These are phyloP conservation scores for Cyclophora punctaria DNA, from an alignment of 2,888 invertebrate species.

Conservation along the genomic window DNA sequence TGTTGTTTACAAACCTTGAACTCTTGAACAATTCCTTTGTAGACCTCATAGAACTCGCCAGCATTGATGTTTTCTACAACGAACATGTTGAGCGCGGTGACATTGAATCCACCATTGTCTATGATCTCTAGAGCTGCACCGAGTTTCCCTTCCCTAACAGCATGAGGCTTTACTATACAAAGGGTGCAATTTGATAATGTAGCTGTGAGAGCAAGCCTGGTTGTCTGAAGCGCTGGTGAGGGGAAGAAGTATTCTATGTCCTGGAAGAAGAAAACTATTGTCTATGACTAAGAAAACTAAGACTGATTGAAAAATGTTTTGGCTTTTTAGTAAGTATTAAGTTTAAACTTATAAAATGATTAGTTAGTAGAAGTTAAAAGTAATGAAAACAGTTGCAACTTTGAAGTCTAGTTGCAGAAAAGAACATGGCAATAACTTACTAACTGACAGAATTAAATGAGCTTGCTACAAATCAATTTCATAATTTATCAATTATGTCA, in stretches of 20 bases:
- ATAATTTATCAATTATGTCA: too few species aligned
- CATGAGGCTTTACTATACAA: slow-evolving; percentile 93
- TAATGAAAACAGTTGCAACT: too few species aligned
- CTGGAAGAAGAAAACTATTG: slow-evolving; percentile 37
- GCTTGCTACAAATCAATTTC: too few species aligned
- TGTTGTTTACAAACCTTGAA: slow-evolving; percentile 71
- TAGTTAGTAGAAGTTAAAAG: too few species aligned
- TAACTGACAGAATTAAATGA: too few species aligned
- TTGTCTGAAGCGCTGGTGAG: slow-evolving; percentile 41
- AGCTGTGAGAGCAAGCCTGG: slow-evolving; percentile 69
- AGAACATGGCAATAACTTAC: too few species aligned
- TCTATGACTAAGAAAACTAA: too few species aligned
- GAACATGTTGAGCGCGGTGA: slow-evolving; percentile 87
- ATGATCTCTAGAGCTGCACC: slow-evolving; percentile 83
- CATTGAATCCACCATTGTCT: slow-evolving; percentile 82
- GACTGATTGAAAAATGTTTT: too few species aligned
- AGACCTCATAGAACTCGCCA: slow-evolving; percentile 94
- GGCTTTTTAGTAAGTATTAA: too few species aligned
- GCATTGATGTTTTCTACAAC: slow-evolving; percentile 87
- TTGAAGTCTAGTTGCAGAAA: too few species aligned
- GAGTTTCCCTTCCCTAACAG: slow-evolving; percentile 81
- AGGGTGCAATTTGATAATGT: slow-evolving; percentile 81
- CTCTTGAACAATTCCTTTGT: slow-evolving; percentile 90
- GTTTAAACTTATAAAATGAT: too few species aligned
- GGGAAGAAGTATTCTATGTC: slow-evolving; percentile 80